Evolutionary conservation across 1,140 invertebrate species (phyloP).

Genomic region (Drosophila subobscura): DNA sequence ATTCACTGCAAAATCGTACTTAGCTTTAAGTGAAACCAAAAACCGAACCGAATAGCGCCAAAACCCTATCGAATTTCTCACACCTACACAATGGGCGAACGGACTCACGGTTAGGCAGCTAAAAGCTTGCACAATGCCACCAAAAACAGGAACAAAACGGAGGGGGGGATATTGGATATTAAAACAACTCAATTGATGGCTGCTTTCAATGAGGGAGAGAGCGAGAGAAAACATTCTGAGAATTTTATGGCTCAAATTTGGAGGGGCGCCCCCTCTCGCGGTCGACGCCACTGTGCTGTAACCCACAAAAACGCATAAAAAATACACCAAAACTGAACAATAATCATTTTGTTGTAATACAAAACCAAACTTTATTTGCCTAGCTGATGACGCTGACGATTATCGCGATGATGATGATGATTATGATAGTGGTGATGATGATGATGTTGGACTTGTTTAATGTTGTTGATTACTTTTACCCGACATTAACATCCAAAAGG

Average conservation of each 20-base stretch:
- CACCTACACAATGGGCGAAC: conserved; percentile 61
- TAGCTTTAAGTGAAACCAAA: conserved; percentile 51
- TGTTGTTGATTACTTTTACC: conserved; percentile 77
- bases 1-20: conserved; percentile 60
- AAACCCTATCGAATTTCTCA: conserved; percentile 70
- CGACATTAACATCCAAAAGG: conserved; percentile 41
- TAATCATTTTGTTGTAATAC: conserved; percentile 76
- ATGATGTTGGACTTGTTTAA: conserved; percentile 62
- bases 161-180: not conserved
- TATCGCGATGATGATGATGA: conserved; percentile 24
- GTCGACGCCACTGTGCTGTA: conserved; percentile 16
- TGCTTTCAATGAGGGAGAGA: too few relatives aligned
- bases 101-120: conserved; percentile 55
- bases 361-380: conserved; percentile 70
- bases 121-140: conserved; percentile 69
- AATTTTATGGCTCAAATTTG: too few relatives aligned
- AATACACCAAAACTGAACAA: conserved; percentile 11
- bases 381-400: conserved; percentile 52
- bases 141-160: conserved; percentile 2
- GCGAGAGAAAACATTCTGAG: too few relatives aligned
- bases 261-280: not conserved
- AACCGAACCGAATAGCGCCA: conserved; percentile 18
- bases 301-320: conserved; percentile 33
- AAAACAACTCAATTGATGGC: not conserved
- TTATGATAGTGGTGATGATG: conserved; percentile 24